These are phyloP conservation scores for Petrocephalus sullivani DNA, from an alignment of 2,797 vertebrate genomes.

Conservation along the genomic window DNA sequence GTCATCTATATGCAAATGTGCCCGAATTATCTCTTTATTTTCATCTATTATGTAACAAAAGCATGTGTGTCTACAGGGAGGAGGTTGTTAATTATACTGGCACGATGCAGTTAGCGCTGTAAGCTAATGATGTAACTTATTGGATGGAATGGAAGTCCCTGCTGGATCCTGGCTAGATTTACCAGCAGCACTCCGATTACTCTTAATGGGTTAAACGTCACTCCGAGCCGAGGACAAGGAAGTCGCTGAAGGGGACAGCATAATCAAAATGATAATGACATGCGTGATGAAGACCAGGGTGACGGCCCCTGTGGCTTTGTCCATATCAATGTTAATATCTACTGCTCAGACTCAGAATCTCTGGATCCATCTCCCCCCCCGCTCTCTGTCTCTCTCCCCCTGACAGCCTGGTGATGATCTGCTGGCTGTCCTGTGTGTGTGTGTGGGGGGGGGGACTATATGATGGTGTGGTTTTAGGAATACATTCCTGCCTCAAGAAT, in stretches of 20 bases:
- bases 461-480: background rate
- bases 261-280: background rate
- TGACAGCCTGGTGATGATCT: background rate
- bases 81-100: background rate
- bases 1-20: background rate
- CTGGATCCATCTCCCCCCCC: background rate
- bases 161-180: background rate
- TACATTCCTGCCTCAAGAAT: background rate
- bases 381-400: conserved; percentile 3
- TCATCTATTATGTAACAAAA: background rate
- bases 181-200: background rate
- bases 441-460: background rate
- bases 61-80: background rate
- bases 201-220: background rate
- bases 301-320: background rate
- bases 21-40: background rate
- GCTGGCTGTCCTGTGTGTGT: conserved; percentile 1
- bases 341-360: conserved; percentile 19
- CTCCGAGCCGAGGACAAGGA: background rate
- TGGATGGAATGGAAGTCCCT: background rate
- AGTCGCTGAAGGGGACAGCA: background rate
- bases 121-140: conserved; percentile 1
- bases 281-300: background rate
- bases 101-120: background rate
- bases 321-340: background rate